Evolutionary conservation across 2,888 invertebrate genomes (phyloP).

Genomic region (Rhopalosiphum nymphaeae): DNA sequence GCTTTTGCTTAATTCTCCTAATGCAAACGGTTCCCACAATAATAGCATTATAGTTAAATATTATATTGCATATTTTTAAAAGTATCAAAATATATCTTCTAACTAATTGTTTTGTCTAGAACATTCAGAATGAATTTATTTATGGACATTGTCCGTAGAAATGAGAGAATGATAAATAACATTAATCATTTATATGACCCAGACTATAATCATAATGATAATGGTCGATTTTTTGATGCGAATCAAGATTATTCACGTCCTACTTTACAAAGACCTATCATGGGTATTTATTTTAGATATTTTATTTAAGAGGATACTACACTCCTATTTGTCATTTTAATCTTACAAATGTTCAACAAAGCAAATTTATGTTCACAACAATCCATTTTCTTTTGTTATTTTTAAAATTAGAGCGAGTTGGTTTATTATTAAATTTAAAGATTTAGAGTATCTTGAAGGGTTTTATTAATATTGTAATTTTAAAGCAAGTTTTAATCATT

Average conservation of each 20-base stretch:
- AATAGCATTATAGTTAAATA: not conserved
- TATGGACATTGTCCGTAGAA: constrained; percentile 37
- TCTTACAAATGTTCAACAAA: not conserved
- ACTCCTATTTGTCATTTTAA: not conserved
- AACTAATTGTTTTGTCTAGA: not conserved
- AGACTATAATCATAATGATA: not conserved
- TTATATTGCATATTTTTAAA: not conserved
- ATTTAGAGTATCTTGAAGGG: not conserved
- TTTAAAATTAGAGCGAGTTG: not conserved
- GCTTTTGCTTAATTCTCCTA: not conserved
- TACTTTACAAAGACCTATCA: not conserved
- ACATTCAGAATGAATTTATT: constrained; percentile 29
- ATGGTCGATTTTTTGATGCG: not conserved
- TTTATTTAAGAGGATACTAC: not conserved
- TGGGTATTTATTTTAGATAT: constrained; percentile 31
- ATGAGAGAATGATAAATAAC: not conserved
- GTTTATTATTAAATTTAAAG: not conserved
- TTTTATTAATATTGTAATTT: not conserved
- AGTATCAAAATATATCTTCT: not conserved
- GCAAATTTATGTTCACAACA: not conserved
- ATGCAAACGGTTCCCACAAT: not conserved
- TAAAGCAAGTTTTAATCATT: not conserved
- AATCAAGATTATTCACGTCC: not conserved
- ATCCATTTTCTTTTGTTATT: not conserved
- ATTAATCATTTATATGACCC: not conserved